Evolutionary conservation across 2,797 vertebrate species (phyloP).

Genomic region (Trachops cirrhosus): DNA sequence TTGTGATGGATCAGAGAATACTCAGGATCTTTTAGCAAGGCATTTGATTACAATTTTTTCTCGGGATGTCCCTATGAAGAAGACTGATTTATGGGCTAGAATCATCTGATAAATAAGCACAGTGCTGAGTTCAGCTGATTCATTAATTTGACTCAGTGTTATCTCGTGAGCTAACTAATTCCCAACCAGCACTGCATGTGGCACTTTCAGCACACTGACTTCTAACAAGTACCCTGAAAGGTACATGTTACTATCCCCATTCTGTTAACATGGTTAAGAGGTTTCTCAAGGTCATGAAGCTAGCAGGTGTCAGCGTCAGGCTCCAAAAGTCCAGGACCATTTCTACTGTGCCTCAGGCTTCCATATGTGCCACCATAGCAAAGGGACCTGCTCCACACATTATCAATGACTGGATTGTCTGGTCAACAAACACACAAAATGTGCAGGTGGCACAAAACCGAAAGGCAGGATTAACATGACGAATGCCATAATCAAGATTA

Average conservation of each 20-base stretch:
- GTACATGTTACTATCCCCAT: not conserved
- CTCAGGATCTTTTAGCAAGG: not conserved
- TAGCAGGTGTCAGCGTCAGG: not conserved
- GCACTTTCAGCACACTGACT: not conserved
- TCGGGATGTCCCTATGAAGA: not conserved
- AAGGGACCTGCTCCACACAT: not conserved
- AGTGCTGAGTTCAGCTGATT: not conserved
- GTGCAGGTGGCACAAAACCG: not conserved
- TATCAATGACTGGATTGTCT: not conserved
- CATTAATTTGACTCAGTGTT: not conserved
- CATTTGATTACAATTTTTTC: not conserved
- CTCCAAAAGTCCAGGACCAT: not conserved
- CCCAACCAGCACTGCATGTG: not conserved
- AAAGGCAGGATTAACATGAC: not conserved
- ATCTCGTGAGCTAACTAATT: not conserved
- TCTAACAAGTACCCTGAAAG: not conserved
- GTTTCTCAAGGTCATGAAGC: not conserved
- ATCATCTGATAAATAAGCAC: not conserved
- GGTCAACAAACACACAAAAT: not conserved
- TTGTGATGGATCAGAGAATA: not conserved
- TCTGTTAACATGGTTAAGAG: not conserved
- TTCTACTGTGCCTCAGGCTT: not conserved
- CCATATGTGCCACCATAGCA: not conserved
- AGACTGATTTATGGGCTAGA: not conserved
- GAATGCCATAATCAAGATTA: not conserved